Evolutionary conservation across 2,797 vertebrate species (phyloP).

Genomic region (Mus caroli): DNA sequence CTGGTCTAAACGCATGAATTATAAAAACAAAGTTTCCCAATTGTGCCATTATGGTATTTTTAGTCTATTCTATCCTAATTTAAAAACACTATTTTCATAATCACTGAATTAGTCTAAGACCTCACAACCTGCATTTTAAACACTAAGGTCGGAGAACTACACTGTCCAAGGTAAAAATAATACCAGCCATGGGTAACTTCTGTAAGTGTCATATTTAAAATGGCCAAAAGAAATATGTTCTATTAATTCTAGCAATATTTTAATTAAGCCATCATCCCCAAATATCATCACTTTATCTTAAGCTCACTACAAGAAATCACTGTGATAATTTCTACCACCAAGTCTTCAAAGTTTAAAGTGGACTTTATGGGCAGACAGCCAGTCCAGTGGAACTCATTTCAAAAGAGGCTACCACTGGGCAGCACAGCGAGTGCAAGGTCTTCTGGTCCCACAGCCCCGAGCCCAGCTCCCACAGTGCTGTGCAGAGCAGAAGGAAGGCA

Average conservation of each 20-base stretch:
- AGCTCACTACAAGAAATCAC: background rate
- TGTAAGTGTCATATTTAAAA: slow-evolving; percentile 9
- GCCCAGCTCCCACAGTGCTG: background rate
- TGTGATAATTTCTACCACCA: background rate
- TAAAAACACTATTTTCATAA: slow-evolving; percentile 56
- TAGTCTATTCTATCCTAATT: slow-evolving; percentile 12
- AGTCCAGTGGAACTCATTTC: background rate
- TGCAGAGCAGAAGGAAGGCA: background rate
- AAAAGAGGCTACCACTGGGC: background rate
- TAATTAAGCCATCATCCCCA: background rate
- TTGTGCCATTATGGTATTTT: background rate
- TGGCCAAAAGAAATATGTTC: slow-evolving; percentile 14
- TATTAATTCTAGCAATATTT: slow-evolving; percentile 55
- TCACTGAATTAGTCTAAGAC: slow-evolving; percentile 29
- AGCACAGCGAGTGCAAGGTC: background rate
- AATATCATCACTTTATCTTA: slow-evolving; percentile 40
- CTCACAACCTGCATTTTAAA: slow-evolving; percentile 2
- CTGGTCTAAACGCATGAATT: too few relatives aligned
- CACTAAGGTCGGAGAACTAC: background rate
- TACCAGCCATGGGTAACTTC: background rate
- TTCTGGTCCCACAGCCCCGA: background rate
- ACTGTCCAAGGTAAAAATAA: background rate
- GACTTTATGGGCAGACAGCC: background rate
- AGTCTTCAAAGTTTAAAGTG: background rate
- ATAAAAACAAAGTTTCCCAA: too few relatives aligned